A percentile compares a stretch with the other conserved stretches of the same genome.
These are phyloP conservation scores for Echiichthys vipera DNA, from an alignment of 2,797 vertebrate genomes.

Conservation along the genomic window DNA sequence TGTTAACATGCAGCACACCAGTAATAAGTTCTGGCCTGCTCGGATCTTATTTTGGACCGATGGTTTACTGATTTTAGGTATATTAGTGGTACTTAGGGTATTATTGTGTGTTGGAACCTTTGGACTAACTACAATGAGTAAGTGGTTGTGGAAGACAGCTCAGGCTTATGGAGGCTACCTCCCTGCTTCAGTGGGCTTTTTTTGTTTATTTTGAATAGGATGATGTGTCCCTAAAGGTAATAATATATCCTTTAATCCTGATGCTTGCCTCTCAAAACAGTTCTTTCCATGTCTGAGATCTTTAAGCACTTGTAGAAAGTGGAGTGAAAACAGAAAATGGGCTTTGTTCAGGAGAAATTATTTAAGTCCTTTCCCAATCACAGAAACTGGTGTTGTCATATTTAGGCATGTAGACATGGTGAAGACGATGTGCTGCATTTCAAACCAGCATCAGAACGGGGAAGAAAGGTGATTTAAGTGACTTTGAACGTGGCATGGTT, in stretches of 20 bases:
- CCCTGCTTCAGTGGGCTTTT: neutral
- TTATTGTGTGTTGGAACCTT: neutral
- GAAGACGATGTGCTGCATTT: too few relatives aligned
- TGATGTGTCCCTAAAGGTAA: neutral
- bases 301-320: neutral
- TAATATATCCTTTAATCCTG: neutral
- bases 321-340: neutral
- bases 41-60: neutral
- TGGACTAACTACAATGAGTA: neutral
- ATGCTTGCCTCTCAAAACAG: neutral
- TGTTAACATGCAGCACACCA: neutral
- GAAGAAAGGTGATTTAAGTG: too few relatives aligned
- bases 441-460: too few relatives aligned
- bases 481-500: too few relatives aligned
- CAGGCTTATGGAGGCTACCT: neutral
- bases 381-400: too few relatives aligned
- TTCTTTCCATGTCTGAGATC: neutral
- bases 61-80: neutral
- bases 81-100: accelerated
- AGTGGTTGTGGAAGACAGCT: too few relatives aligned
- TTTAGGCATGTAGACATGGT: too few relatives aligned
- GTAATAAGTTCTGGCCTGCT: too few relatives aligned
- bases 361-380: neutral
- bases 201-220: neutral
- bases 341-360: neutral